Evolutionary conservation across 2,113 vertebrate genomes (phyloP), one percentile per base, ranked within the genome.

Genomic region (Caretta caretta): DNA sequence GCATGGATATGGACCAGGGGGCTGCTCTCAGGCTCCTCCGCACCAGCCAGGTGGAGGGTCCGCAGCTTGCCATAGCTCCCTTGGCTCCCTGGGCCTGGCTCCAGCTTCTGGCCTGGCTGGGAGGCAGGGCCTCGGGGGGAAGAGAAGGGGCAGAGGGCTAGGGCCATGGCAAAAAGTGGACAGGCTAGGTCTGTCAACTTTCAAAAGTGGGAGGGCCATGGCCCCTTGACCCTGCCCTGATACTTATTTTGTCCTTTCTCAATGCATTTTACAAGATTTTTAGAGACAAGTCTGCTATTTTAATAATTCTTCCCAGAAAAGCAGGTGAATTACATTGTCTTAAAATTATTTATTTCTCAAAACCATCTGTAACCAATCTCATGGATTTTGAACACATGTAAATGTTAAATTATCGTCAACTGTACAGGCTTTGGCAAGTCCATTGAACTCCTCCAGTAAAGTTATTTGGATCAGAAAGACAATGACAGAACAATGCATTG

Each of bases 311-410:
- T 42, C 88, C 38, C 83, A 62, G 19, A 92, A 87, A 31, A 76
- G 53, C 8, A 42, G 83, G 87, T 4, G 11, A 88, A 78, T 22
- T 46, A 22, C 87, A 72, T 92, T 88, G 56, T 82, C 93, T 92
- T 83, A 42, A 69, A 69, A 65, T 20, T 27, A 62, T 49, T 83
- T 92, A 79, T 78, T 90, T 79, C 62, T 10, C 3, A 62, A 4
- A 0, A 80, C 93, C 96, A 96, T 96, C 94, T 97, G 93, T 53
- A 96, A 93, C 16, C 5, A 65, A 94, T 90, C 85, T 93, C 54
- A 20, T 48, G 78, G 90, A 85, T 95, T 22, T 90, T 42, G 49
- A 95, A 75, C 38, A 83, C 24, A 69, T 79, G 51, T 72, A 48
- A 69, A 25, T 46, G 24, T n/a, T 51, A 79, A 84, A 42, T 53